phyloP scores from a whole-genome alignment of 2,797 vertebrate species.

The Sternarchorhynchus goeldii region DNA sequence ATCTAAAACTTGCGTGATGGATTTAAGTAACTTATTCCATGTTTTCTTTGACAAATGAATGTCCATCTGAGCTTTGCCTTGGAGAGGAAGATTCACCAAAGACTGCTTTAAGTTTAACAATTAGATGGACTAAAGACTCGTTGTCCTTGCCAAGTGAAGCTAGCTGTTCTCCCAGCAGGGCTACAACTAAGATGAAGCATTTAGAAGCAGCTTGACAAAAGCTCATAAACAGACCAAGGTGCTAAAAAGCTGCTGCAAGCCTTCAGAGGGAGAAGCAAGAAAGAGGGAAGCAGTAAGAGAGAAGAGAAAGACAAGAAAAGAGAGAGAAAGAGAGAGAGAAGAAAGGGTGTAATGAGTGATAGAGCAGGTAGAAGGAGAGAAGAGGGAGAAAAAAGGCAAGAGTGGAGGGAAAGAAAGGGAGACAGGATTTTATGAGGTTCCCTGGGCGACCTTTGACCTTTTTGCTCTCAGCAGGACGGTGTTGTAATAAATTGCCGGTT shows the following conservation, averaged over 20 bases:
- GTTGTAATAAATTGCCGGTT: constrained; percentile 76
- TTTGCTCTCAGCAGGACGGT: constrained; percentile 66
- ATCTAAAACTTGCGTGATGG: too few relatives aligned
- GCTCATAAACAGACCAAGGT: constrained; percentile 71
- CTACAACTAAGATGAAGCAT: constrained; percentile 65
- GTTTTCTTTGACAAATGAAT: too few relatives aligned
- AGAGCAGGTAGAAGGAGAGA: constrained; percentile 19
- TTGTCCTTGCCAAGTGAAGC: not conserved
- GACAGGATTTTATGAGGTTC: constrained; percentile 65
- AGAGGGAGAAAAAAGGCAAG: constrained; percentile 42
- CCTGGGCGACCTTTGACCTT: constrained; percentile 69
- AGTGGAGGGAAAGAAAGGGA: constrained; percentile 38
- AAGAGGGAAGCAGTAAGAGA: constrained; percentile 49
- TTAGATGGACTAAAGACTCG: not conserved
- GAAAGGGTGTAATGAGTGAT: not conserved
- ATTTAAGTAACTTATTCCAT: too few relatives aligned
- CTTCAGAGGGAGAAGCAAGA: not conserved
- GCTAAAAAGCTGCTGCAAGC: constrained; percentile 74
- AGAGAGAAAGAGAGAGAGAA: constrained; percentile 39
- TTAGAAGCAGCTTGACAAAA: constrained; percentile 70
- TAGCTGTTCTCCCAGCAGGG: not conserved
- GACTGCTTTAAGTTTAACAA: too few relatives aligned
- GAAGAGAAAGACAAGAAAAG: constrained; percentile 26
- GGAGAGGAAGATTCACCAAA: too few relatives aligned
- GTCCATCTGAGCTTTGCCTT: too few relatives aligned